Base-by-base conservation (phyloP, 2,113 vertebrate species). In the Herpetotheres cachinnans region DNA sequence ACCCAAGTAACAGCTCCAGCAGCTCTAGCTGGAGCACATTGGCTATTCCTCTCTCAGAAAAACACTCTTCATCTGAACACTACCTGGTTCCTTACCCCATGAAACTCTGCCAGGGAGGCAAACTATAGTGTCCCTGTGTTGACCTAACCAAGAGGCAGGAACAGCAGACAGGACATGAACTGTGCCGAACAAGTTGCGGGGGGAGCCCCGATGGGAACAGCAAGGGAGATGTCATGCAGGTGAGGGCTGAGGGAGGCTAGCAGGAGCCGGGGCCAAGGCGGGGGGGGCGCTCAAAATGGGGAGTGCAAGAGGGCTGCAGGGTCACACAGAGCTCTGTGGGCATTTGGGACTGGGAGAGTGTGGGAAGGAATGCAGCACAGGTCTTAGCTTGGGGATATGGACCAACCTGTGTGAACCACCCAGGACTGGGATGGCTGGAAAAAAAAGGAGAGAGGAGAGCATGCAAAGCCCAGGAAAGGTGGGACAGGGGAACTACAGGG, bases 271-370 rank as follows among this genome's bases (percentile, higher is more conserved):
- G n/a, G n/a, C n/a, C n/a, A n/a, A n/a, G n/a, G n/a, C n/a, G n/a
- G 9, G 1, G 27, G 0, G 16, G 4, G 13, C 9, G 9, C 55
- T 77, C 38, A 40, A 78, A 76, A 46, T 0, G 1, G 10, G n/a
- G 26, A 54, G 38, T 32, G 40, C 22, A 47, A 47, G 46, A 71
- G 30, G 21, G 22, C 54, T 73, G 61, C 26, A 44, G 27, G 13
- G 25, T 58, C 49, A 62, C 74, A 56, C 0, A 0, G 42, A 81
- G 27, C 49, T 63, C 49, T 0, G 1, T 11, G 36, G 47, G 27
- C 2, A 4, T 34, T 62, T 1, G 2, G 18, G 21, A 59, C 38
- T 66, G 21, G 26, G 32, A 69, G 5, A 67, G 27, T 11, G 16
- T 2, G 1, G 32, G 55, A 56, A 49, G 38, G n/a, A 80, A 18